phyloP scores from a whole-genome alignment of 1,140 invertebrate genomes.

The Zelostemma sp. region DNA sequence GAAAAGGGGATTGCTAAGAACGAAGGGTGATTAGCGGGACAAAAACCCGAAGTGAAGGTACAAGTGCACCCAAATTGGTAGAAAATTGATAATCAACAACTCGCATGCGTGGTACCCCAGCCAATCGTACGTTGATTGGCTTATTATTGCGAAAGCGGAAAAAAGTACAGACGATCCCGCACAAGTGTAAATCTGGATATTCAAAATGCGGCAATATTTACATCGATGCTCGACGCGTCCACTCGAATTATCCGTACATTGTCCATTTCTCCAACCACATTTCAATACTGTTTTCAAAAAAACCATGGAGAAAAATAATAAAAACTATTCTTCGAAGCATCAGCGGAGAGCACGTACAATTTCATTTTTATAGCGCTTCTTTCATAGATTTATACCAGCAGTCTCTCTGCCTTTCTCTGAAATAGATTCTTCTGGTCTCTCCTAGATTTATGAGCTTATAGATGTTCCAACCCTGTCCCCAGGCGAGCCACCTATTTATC shows the following conservation, averaged over 20 bases:
- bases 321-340: slow-evolving; percentile 14
- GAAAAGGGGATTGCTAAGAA: slow-evolving; percentile 58
- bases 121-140: slow-evolving; percentile 45
- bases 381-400: slow-evolving; percentile 20
- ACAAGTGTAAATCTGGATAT: too few species aligned
- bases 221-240: too few species aligned
- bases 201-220: slow-evolving; percentile 6
- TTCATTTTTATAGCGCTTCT: slow-evolving; percentile 24
- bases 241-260: too few species aligned
- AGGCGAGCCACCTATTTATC: slow-evolving; percentile 31
- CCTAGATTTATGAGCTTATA: slow-evolving; percentile 50
- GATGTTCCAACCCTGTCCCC: slow-evolving; percentile 40
- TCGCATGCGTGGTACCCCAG: slow-evolving; percentile 28
- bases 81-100: slow-evolving; percentile 68
- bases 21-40: slow-evolving; percentile 68
- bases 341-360: neutral
- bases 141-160: slow-evolving; percentile 38
- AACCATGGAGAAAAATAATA: too few species aligned
- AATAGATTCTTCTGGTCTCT: slow-evolving; percentile 22
- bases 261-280: too few species aligned
- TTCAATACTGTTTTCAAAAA: neutral
- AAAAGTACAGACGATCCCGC: slow-evolving; percentile 9
- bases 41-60: slow-evolving; percentile 65
- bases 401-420: slow-evolving; percentile 6
- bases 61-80: slow-evolving; percentile 70